These are phyloP conservation scores for Ephydatia muelleri DNA, from an alignment of 37 sponge, comb jelly and placozoan species.

Conservation along the genomic window DNA sequence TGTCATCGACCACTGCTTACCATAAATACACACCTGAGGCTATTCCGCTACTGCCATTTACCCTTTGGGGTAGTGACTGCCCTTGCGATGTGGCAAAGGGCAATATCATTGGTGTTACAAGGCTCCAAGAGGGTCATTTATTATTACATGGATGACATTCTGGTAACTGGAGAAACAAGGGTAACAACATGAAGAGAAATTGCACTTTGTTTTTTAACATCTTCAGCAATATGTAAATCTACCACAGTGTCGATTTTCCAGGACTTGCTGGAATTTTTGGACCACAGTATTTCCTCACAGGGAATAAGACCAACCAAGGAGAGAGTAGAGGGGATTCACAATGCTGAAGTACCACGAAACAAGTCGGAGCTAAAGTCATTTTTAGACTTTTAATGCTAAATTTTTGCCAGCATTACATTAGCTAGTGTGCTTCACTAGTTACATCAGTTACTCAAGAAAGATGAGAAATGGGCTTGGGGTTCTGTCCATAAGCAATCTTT, in stretches of 20 bases:
- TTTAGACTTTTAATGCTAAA: constrained; percentile 28
- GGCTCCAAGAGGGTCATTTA: constrained; percentile 6
- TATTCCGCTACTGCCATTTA: constrained; percentile 6
- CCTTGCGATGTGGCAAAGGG: constrained; percentile 27
- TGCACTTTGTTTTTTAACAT: constrained; percentile 2
- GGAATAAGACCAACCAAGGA: constrained; percentile 23
- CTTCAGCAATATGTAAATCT: neutral
- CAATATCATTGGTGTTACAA: constrained; percentile 19
- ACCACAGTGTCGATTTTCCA: constrained; percentile 14
- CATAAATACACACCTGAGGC: constrained; percentile 16
- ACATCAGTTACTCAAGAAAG: neutral
- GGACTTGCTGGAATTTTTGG: constrained; percentile 29
- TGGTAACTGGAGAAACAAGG: constrained; percentile 17
- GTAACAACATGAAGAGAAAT: constrained; percentile 8
- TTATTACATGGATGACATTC: neutral
- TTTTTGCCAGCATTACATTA: constrained; percentile 24
- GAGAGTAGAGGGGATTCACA: constrained; percentile 14
- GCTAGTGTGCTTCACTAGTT: constrained; percentile 20
- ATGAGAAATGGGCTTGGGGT: constrained; percentile 17
- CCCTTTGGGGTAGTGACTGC: constrained; percentile 28
- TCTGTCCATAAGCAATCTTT: constrained; percentile 2
- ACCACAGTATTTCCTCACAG: neutral
- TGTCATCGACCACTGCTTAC: neutral
- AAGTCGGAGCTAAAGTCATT: constrained; percentile 6
- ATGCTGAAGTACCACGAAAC: neutral